Conservation (phyloP, 2,113 vertebrate genomes). For the Pteruthius melanotis region DNA sequence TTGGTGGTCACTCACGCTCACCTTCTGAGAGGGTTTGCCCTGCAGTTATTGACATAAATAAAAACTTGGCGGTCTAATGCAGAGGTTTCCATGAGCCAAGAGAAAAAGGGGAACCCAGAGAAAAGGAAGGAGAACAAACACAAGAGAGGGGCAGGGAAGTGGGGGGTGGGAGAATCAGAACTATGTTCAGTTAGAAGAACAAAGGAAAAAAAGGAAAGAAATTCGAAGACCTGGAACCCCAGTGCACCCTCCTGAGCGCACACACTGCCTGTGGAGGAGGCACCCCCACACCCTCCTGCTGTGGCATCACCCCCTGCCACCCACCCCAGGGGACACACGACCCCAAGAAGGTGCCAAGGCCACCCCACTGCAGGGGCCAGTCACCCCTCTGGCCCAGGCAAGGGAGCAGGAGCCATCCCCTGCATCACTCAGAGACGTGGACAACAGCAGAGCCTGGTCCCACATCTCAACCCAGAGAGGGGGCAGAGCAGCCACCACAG, state of each 20-base stretch:
- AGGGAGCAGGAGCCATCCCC: neutral
- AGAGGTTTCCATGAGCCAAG: slow-evolving; percentile 82
- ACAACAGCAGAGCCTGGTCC: neutral
- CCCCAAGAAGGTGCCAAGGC: neutral
- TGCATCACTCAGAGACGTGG: neutral
- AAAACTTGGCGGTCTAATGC: slow-evolving; percentile 95
- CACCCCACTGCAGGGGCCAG: fast-evolving
- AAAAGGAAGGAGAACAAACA: slow-evolving; percentile 55
- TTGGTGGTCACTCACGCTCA: slow-evolving; percentile 79
- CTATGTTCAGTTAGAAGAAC: slow-evolving; percentile 70
- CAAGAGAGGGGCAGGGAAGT: neutral
- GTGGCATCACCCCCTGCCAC: neutral
- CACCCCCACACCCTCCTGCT: neutral
- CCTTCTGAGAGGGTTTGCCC: slow-evolving; percentile 83
- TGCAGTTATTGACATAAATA: slow-evolving; percentile 99
- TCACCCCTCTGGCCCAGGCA: neutral
- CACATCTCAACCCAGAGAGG: fast-evolving
- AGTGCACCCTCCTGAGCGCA: neutral
- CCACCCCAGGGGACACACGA: fast-evolving
- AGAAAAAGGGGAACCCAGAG: slow-evolving; percentile 68
- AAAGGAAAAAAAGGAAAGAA: slow-evolving; percentile 60
- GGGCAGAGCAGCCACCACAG: neutral
- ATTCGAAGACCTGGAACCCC: slow-evolving; percentile 6
- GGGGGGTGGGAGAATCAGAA: slow-evolving; percentile 75
- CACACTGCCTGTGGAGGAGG: fast-evolving